Evolutionary conservation across 2,888 invertebrate species (phyloP), one percentile per base, ranked within the genome.

Genomic region (Phengaris arion): DNA sequence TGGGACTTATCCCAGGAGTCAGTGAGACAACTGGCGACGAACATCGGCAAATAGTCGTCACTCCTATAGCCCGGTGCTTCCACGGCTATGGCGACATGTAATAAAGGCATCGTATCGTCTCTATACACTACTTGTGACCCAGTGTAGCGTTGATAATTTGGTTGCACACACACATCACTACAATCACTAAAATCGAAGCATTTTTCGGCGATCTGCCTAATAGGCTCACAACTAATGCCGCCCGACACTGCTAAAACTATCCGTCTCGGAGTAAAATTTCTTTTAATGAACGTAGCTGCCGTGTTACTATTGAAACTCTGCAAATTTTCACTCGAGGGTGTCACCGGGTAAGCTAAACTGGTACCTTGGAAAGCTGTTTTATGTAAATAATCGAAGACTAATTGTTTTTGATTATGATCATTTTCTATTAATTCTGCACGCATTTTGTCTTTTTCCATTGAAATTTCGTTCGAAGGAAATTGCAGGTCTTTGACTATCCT

Each of bases 221-320:
- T 88, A 74, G 95, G 89, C 0, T 94, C 88, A 81, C 97, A 97
- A 72, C 94, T 86, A 0, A 97, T 94, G 57, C 95, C 95, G 75
- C 96, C 97, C 64, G 97, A 96, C 68, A 95, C 95, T 52, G 96
- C 95, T 52, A 98, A 85, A 6, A 97, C 96, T 84, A 97, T 95
- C 79, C 97, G 92, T 22, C 95, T 82, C 0, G 91, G 90, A 48
- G 85, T 85, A 57, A 89, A 91, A 75, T 87, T 84, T 73, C 86
- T 80, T 7, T 76, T 69, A 10, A 88, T 78, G 77, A 83, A 91
- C 4, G 76, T 69, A 6, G 68, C 51, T 2, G 94, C 75, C n/a
- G 78, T 79, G 2, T 73, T 8, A 48, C 79, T 79, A 75, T 95
- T 95, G 94, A 87, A 97, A 4, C 77, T 82, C 8, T 77, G 46